Evolutionary conservation across 2,797 vertebrate species (phyloP).

Genomic region (Gouania willdenowi): DNA sequence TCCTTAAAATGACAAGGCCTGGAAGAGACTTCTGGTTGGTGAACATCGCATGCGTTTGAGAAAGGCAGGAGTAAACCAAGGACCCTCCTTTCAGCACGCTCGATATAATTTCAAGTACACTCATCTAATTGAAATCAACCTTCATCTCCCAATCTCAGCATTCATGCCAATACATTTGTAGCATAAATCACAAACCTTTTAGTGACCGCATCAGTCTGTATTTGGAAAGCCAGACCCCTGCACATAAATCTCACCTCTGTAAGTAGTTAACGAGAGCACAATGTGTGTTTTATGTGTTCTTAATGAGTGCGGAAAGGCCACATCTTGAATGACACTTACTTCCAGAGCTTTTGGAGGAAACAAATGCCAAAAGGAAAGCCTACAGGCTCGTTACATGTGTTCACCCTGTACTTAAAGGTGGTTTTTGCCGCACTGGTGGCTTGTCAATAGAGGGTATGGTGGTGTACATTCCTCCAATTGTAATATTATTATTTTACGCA

Average conservation of each 20-base stretch:
- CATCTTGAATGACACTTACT: slow-evolving; percentile 70
- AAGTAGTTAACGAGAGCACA: slow-evolving; percentile 70
- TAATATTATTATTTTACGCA: too few species aligned
- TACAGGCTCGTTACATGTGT: slow-evolving; percentile 69
- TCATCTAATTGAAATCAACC: slow-evolving; percentile 28
- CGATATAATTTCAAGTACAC: slow-evolving; percentile 5
- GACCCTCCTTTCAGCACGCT: too few species aligned
- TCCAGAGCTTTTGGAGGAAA: slow-evolving; percentile 34
- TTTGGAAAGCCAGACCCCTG: slow-evolving; percentile 54
- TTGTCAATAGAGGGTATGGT: too few species aligned
- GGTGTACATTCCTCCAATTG: too few species aligned
- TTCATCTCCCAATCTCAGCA: slow-evolving; percentile 27
- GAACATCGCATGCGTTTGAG: background rate
- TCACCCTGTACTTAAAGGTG: slow-evolving; percentile 52
- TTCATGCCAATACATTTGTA: slow-evolving; percentile 30
- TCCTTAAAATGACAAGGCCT: slow-evolving; percentile 21
- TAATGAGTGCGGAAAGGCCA: slow-evolving; percentile 73
- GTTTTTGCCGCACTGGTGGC: too few species aligned
- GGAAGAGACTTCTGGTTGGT: slow-evolving; percentile 6
- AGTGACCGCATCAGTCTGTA: slow-evolving; percentile 51
- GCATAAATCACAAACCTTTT: slow-evolving; percentile 53
- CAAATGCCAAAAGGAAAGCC: slow-evolving; percentile 34
- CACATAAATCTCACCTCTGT: slow-evolving; percentile 71
- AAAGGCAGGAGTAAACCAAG: too few species aligned
- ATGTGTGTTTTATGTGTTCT: slow-evolving; percentile 77